These are phyloP conservation scores for Tychaedon coryphoeus DNA, from an alignment of 2,113 vertebrate species.

Conservation along the genomic window DNA sequence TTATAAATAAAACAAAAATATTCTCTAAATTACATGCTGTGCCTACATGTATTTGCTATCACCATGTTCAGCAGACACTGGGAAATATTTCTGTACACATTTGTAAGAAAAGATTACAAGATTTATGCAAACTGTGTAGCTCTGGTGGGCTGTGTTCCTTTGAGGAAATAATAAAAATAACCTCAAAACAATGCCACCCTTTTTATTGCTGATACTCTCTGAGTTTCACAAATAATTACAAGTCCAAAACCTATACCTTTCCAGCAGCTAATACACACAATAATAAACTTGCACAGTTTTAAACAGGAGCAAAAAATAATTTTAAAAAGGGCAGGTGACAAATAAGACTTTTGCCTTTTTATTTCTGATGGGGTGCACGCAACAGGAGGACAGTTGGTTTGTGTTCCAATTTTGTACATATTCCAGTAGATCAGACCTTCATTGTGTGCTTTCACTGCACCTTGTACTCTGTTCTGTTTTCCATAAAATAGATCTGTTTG, in stretches of 20 bases:
- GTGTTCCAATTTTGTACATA: background rate
- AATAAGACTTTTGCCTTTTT: background rate
- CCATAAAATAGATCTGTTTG: background rate
- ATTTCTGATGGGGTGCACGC: background rate
- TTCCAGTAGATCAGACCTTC: background rate
- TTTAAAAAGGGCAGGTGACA: background rate
- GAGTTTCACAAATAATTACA: constrained; percentile 16
- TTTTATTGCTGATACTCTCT: background rate
- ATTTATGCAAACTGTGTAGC: constrained; percentile 26
- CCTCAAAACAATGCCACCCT: background rate
- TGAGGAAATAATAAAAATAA: constrained; percentile 44
- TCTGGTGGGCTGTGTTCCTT: background rate
- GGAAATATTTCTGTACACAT: constrained; percentile 27
- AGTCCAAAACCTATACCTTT: background rate
- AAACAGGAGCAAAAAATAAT: background rate
- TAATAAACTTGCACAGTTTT: background rate
- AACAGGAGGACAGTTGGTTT: background rate
- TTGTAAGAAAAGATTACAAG: constrained; percentile 36
- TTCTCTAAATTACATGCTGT: constrained; percentile 56
- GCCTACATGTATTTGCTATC: constrained; percentile 62
- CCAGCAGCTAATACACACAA: background rate
- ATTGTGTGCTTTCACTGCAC: background rate
- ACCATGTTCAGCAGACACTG: constrained; percentile 36
- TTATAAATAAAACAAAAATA: constrained; percentile 71
- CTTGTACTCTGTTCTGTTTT: background rate